Evolutionary conservation across 2,888 invertebrate genomes (phyloP).

Genomic region (Diarsia brunnea): DNA sequence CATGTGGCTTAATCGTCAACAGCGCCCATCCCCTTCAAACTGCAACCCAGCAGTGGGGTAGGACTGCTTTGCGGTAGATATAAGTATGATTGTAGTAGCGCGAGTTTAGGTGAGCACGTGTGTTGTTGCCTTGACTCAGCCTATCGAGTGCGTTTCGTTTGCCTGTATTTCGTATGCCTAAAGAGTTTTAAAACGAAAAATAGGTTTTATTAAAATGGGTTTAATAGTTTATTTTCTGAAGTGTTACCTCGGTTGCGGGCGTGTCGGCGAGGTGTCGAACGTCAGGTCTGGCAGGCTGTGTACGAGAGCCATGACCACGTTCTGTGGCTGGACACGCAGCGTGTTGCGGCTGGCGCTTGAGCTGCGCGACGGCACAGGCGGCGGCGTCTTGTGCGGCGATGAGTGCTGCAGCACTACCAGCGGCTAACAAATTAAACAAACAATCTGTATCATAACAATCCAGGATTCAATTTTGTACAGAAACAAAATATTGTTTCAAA

Average conservation of each 20-base stretch:
- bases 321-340: slow-evolving; percentile 93
- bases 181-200: neutral
- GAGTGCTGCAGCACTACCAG: slow-evolving; percentile 68
- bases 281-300: slow-evolving; percentile 95
- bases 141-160: neutral
- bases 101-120: neutral
- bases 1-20: neutral
- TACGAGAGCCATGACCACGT: slow-evolving; percentile 91
- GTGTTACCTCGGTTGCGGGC: slow-evolving; percentile 44
- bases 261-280: slow-evolving; percentile 76
- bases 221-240: neutral
- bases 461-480: neutral
- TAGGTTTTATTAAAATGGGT: neutral
- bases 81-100: neutral
- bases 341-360: slow-evolving; percentile 78
- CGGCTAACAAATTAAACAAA: slow-evolving; percentile 46
- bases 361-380: slow-evolving; percentile 64
- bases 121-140: neutral
- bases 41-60: neutral
- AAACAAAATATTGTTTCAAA: too few relatives aligned
- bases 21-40: too few relatives aligned
- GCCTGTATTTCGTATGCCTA: neutral
- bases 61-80: neutral
- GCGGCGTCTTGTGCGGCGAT: slow-evolving; percentile 61
- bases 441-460: neutral